Conservation (phyloP, 1,140 invertebrate genomes). For the Spodoptera litura region DNA sequence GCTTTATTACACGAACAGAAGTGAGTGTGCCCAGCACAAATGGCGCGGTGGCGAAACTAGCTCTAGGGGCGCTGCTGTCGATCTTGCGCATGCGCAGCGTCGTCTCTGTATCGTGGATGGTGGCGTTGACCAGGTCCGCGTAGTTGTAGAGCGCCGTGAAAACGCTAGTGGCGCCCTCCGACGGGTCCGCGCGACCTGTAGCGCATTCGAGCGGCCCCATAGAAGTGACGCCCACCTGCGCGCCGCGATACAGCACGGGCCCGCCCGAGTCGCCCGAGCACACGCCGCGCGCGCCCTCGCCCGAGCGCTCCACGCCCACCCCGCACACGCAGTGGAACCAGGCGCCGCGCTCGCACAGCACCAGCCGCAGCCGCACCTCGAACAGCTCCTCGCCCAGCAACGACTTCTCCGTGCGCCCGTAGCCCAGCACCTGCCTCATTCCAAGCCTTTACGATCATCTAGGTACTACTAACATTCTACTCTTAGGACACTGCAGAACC, state of each 20-base stretch:
- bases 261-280: slow-evolving; percentile 77
- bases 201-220: slow-evolving; percentile 74
- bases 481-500: no score
- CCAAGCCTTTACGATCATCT: no score
- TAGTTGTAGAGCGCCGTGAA: slow-evolving; percentile 69
- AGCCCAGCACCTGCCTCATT: slow-evolving; percentile 64
- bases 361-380: slow-evolving; percentile 60
- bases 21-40: slow-evolving; percentile 1
- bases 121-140: slow-evolving; percentile 65
- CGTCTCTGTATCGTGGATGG: slow-evolving; percentile 63
- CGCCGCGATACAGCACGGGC: slow-evolving; percentile 64
- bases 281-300: slow-evolving; percentile 57
- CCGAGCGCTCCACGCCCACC: slow-evolving; percentile 9
- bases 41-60: not conserved
- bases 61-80: slow-evolving; percentile 10
- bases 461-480: no score
- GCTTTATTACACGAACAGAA: no score
- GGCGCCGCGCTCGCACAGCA: slow-evolving; percentile 59
- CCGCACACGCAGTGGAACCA: slow-evolving; percentile 74
- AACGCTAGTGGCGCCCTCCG: slow-evolving; percentile 65
- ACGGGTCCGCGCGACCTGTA: slow-evolving; percentile 30
- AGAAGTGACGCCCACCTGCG: slow-evolving; percentile 74
- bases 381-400: slow-evolving; percentile 68
- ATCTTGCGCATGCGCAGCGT: slow-evolving; percentile 54
- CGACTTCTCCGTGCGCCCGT: slow-evolving; percentile 66